A percentile compares a stretch with the other conserved stretches of the same genome.
phyloP scores from a whole-genome alignment of 2,113 vertebrate species.

The Ornithorhynchus anatinus region DNA sequence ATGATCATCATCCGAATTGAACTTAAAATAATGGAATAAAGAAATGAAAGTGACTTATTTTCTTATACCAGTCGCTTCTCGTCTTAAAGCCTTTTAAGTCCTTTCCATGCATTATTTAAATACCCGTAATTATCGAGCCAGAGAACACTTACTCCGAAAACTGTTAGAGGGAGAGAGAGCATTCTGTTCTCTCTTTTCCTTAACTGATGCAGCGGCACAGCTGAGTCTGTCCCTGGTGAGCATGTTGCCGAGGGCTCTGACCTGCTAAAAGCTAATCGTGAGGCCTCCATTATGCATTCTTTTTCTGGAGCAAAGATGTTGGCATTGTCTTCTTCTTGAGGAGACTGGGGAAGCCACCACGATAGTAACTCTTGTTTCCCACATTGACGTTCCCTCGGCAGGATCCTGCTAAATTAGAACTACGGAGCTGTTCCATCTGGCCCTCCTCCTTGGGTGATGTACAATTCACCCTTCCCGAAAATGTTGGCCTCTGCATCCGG shows the following conservation, averaged over 20 bases:
- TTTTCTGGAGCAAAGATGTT: slow-evolving; percentile 27
- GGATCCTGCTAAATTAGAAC: not conserved
- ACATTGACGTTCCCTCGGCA: not conserved
- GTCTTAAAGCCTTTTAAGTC: not conserved
- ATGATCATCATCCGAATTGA: not conserved
- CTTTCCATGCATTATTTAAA: too few relatives aligned
- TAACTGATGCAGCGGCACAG: not conserved
- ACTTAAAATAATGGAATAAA: not conserved
- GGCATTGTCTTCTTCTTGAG: not conserved
- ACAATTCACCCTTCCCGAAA: slow-evolving; percentile 55
- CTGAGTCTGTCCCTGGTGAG: not conserved
- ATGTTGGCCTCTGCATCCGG: slow-evolving; percentile 34
- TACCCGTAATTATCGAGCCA: too few relatives aligned
- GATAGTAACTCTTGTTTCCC: not conserved
- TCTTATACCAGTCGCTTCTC: too few relatives aligned
- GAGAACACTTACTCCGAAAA: too few relatives aligned
- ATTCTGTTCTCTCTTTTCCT: not conserved
- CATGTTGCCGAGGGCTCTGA: not conserved
- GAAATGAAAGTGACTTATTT: not conserved
- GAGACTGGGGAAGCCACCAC: not conserved
- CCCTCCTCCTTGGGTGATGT: not conserved
- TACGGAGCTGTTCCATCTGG: slow-evolving; percentile 22
- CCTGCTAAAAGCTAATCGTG: not conserved
- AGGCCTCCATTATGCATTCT: not conserved
- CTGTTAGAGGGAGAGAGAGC: not conserved